Evolutionary conservation across 1,140 invertebrate species (phyloP), one percentile per base, ranked within the genome.

Genomic region (Teleopsis dalmanni): DNA sequence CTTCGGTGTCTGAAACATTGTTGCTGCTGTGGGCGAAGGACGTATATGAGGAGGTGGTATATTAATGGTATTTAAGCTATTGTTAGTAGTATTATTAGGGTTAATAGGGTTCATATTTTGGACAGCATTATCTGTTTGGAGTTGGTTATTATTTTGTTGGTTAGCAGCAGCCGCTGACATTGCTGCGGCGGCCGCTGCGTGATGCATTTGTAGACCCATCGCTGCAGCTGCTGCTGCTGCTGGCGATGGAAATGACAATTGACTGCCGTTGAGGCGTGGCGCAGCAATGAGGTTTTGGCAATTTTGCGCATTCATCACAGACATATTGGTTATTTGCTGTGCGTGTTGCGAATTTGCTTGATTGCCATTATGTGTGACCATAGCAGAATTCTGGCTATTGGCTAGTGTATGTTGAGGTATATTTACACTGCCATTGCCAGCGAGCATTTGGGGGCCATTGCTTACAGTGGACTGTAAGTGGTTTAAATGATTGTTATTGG

Each of bases 1-100:
- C 67, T 84, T 84, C 44, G 85, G 85, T 53, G 85, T 78, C 76
- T 86, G 84, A 77, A 88, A 90, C 79, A 89, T 83, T 57, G 79
- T 81, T 57, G 79, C 81, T 74, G 64, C 69, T 77, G 59, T 66
- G 61, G 81, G 79, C 59, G 78, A 81, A 60, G 81, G 76, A 70
- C 81, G 78, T 55, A 83, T 80, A 70, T 82, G 82, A 72, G 81
- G 77, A 64, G 83, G 77, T 65, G 82, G 78, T 74, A 78, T 69
- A 65, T 70, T 71, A 65, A 66, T 60, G 51, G 60, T 59, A 64
- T 62, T 70, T 70, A 62, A 57, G 51, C 60, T 67, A 65, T 51
- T 70, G 64, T 70, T 66, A 49, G 36, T 50, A 63, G 56, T 65
- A 50, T 58, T 68, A 42, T 51, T 53, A 59, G 57, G 42, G 35